Evolutionary conservation across 2,888 invertebrate species (phyloP), one percentile per base, ranked within the genome.

Genomic region (Lordiphosa andalusiaca): DNA sequence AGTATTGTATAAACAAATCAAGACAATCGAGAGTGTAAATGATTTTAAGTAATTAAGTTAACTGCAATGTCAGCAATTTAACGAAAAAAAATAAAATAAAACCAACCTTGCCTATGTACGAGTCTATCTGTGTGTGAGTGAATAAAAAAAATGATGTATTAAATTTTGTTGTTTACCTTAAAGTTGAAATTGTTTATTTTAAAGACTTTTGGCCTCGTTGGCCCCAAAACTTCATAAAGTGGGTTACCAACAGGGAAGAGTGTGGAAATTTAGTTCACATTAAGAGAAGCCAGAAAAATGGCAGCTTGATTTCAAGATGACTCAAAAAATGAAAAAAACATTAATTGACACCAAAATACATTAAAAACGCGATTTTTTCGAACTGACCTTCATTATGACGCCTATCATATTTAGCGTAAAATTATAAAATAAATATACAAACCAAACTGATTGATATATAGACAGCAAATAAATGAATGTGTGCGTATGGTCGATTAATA

Each of bases 271-370:
- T 42, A 40, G 35, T 53, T 25, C 33, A 48, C 42, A 55, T 60
- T 56, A 53, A 47, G 50, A 10, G 44, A 25, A 25, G 25, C 25
- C 25, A 25, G 25, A 36, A 19, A 40, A 52, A 54, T 54, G 40
- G 63, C 69, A 74, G 75, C 74, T 74, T 74, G 75, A 77, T 71
- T 62, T 42, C 59, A 44, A 74, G 61, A 78, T 74, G 73, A 78
- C 76, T 78, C 63, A 75, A 72, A 23, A 19, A 19, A 16, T 16
- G 70, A 23, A 19, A 19, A 19, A 19, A 3, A 2, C 19, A 5
- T 23, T 23, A 30, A 30, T 10, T 10, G 30, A 10, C 30, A 30
- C 30, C 9, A 10, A 30, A 30, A 30, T 30, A 30, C 30, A 9
- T 9, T 30, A 30, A 30, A 7, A 30, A 30, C 9, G 33, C 47